phyloP scores from a whole-genome alignment of 2,888 invertebrate species.

The Tinea semifulvella region DNA sequence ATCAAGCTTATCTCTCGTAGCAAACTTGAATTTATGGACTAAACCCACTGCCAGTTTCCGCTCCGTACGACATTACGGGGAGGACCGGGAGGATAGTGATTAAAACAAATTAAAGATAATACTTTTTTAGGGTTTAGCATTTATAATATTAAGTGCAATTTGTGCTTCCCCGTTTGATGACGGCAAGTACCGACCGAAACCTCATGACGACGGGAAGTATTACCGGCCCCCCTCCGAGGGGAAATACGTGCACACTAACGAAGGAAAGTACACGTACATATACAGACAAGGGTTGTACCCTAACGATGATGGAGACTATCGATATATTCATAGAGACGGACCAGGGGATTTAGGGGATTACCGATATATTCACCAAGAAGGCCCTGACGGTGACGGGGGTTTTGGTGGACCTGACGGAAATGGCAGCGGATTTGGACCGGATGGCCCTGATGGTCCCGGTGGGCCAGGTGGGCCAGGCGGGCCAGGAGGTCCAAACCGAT shows the following conservation, averaged over 20 bases:
- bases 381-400: conserved; percentile 18
- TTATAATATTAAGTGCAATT: background rate
- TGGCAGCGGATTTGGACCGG: conserved; percentile 18
- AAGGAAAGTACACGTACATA: conserved; percentile 61
- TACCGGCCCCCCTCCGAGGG: conserved; percentile 52
- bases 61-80: no score
- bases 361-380: conserved; percentile 17
- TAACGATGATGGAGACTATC: conserved; percentile 52
- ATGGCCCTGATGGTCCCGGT: conserved; percentile 25
- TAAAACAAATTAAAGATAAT: background rate
- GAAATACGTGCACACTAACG: conserved; percentile 61
- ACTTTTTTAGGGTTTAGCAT: background rate
- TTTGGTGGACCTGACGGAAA: conserved; percentile 14
- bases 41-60: no score
- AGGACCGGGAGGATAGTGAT: no score
- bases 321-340: conserved; percentile 53
- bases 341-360: conserved; percentile 34
- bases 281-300: conserved; percentile 42
- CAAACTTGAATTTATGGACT: no score
- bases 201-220: conserved; percentile 51
- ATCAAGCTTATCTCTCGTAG: no score
- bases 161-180: conserved; percentile 29
- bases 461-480: conserved; percentile 28
- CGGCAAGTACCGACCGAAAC: conserved; percentile 42
- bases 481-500: conserved; percentile 24